Evolutionary conservation across 2,797 vertebrate genomes (phyloP).

Genomic region (Podargus strigoides): DNA sequence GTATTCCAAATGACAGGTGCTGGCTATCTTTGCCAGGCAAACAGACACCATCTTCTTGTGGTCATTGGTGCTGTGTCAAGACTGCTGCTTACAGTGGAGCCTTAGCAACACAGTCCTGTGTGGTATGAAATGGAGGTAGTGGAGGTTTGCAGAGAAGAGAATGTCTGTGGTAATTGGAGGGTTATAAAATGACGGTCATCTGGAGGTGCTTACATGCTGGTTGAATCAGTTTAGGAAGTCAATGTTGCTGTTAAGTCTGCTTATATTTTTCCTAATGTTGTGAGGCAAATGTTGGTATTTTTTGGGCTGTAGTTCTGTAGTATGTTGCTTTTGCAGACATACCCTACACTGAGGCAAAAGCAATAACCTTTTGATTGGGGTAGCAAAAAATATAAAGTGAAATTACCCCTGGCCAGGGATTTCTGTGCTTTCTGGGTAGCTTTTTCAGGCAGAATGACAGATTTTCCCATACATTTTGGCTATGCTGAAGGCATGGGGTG

Average conservation of each 20-base stretch:
- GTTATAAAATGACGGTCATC: not conserved
- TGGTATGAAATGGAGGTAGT: not conserved
- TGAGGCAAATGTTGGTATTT: not conserved
- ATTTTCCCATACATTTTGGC: not conserved
- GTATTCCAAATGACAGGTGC: not conserved
- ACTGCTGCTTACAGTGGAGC: not conserved
- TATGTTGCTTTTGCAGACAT: not conserved
- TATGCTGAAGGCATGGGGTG: not conserved
- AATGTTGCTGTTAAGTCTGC: not conserved
- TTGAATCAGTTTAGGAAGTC: not conserved
- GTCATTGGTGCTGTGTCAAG: not conserved
- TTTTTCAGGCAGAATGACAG: not conserved
- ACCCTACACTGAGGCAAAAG: not conserved
- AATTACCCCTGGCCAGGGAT: not conserved
- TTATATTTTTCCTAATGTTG: not conserved
- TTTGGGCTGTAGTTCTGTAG: not conserved
- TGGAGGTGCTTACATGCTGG: not conserved
- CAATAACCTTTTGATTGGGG: not conserved
- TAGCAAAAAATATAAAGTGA: not conserved
- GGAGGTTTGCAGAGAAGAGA: not conserved
- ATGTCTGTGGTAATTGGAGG: not conserved
- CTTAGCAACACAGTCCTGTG: not conserved
- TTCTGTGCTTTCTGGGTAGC: not conserved
- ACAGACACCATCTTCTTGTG: not conserved
- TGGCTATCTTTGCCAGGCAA: not conserved